A percentile compares a stretch with the other conserved stretches of the same genome.
Evolutionary conservation across 2,113 vertebrate genomes (phyloP).

Genomic region (Mustela lutreola): DNA sequence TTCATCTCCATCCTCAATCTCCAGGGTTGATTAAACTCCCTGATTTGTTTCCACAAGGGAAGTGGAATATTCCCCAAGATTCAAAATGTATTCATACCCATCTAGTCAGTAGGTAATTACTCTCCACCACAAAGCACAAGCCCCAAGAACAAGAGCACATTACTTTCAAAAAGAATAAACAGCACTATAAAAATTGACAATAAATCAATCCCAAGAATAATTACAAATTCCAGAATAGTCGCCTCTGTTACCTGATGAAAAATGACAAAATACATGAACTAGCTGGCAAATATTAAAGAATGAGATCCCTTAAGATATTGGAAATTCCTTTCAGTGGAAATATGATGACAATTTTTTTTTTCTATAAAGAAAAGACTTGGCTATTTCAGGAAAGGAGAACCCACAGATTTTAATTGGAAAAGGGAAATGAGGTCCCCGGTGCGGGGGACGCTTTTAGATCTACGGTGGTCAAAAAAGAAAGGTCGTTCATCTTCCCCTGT

Average conservation of each 20-base stretch:
- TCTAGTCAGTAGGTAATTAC: constrained; percentile 7
- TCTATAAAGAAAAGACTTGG: not conserved
- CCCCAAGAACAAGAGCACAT: not conserved
- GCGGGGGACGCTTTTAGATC: not conserved
- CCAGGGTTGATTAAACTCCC: constrained; percentile 51
- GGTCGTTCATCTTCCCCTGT: not conserved
- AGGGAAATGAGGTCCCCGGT: not conserved
- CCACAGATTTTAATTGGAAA: constrained; percentile 10
- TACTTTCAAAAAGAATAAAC: constrained; percentile 45
- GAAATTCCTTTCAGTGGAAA: not conserved
- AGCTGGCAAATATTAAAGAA: constrained; percentile 43
- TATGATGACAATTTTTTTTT: not conserved
- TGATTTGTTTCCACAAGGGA: constrained; percentile 56
- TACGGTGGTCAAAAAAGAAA: not conserved
- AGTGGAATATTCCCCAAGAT: constrained; percentile 50
- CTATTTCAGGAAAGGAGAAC: constrained; percentile 39
- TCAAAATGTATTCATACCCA: constrained; percentile 47
- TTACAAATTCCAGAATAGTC: not conserved
- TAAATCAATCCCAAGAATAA: constrained; percentile 16
- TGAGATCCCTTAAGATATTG: not conserved
- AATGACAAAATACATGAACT: not conserved
- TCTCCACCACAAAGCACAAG: constrained; percentile 30
- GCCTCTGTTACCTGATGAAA: constrained; percentile 10
- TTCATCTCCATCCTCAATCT: constrained; percentile 32
- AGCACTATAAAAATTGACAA: constrained; percentile 7